Evolutionary conservation across 37 sponge, comb jelly and placozoan genomes (phyloP), one percentile per base, ranked within the genome.

Genomic region (Bolinopsis microptera): DNA sequence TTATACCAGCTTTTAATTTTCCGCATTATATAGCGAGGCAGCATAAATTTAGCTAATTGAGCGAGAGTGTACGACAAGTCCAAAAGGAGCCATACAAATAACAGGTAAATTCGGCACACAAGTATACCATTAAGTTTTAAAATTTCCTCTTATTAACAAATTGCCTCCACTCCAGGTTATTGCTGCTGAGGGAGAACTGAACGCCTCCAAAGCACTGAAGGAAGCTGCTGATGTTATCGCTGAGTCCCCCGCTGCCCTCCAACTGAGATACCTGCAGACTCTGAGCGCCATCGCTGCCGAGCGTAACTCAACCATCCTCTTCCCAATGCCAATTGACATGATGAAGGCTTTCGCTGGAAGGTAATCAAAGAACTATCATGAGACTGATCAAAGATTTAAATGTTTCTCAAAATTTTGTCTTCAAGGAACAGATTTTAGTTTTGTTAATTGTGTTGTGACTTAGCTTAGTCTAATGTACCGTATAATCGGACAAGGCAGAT

Each of bases 181-280:
- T 38, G 95, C 99, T 24, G 97, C 99, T 35, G 93, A 96, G 75
- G 99, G 99, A 22, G 99, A 99, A 92, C 94, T 95, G 92, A 96
- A 97, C 92, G 95, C 99, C 18, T 94, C 99, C 61, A 94, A 95
- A 36, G 96, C 99, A 9, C 95, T 97, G 86, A 96, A 96, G 92
- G 99, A 99, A 77, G 99, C 99, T 38, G 99, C 97, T 25, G 96
- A 96, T 61, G 97, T 95, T 2, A 99, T 99, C 83, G 39, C 94
- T 35, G 41, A 68, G 32, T 95, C 97, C 23, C 97, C 97, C 23
- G 96, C 98, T 0, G 99, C 99, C 69, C 94, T 99, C 88, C 97
- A 99, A 95, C 96, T 99, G 32, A 92, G 99, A 36, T 99, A 99
- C 94, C 96, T 99, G 33, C 99, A 99, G 94, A 97, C 99, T 13